A percentile compares a stretch with the other conserved stretches of the same genome.
These are phyloP conservation scores for Drosophila seguyi DNA, from an alignment of 1,140 invertebrate genomes.

Conservation along the genomic window DNA sequence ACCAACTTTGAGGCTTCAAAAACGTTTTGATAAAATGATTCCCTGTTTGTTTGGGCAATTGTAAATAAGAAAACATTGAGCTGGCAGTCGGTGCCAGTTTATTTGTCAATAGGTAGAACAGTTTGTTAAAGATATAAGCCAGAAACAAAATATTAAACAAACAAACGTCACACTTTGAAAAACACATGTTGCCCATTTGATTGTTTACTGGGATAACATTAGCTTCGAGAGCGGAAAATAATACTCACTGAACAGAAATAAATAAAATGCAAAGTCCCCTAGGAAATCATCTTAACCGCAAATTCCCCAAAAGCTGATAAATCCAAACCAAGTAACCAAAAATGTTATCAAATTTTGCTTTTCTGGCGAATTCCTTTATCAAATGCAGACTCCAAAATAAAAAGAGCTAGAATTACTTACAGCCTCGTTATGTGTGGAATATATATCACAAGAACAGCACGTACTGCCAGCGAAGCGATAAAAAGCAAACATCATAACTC, in stretches of 20 bases:
- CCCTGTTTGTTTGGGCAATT: not conserved
- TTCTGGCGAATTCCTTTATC: constrained; percentile 5
- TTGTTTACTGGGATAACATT: constrained; percentile 1
- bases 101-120: not conserved
- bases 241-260: not conserved
- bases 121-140: constrained; percentile 4
- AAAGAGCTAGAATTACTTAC: constrained; percentile 3
- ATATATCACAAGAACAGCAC: constrained; percentile 20
- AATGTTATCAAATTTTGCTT: not conserved
- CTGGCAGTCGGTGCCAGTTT: constrained; percentile 20
- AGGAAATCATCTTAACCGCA: not conserved
- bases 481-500: constrained; percentile 5
- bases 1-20: not conserved
- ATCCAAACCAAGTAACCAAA: not conserved
- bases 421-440: not conserved
- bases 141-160: constrained; percentile 1
- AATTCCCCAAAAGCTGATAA: not conserved
- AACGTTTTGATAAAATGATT: constrained; percentile 7
- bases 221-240: not conserved
- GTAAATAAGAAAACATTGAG: constrained; percentile 22
- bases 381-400: constrained; percentile 19
- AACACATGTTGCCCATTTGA: constrained; percentile 9
- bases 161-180: not conserved
- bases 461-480: constrained; percentile 10
- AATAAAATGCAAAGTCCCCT: not conserved